Evolutionary conservation across 2,888 invertebrate genomes (phyloP).

Genomic region (Philereme vetulata): DNA sequence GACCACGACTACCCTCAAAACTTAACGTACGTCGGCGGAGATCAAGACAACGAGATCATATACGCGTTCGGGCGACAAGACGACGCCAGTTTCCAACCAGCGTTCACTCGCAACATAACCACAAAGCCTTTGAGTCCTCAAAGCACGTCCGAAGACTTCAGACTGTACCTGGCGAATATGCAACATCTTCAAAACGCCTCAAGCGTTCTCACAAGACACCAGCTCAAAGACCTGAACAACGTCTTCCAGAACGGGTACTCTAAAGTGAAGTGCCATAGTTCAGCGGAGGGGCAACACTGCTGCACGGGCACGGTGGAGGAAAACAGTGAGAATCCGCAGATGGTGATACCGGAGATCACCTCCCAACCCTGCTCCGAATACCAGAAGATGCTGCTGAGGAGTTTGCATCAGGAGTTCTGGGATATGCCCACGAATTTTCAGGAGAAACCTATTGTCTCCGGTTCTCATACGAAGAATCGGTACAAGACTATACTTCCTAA

Average conservation of each 20-base stretch:
- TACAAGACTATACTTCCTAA: slow-evolving; percentile 96
- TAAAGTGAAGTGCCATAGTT: slow-evolving; percentile 66
- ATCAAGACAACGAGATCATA: slow-evolving; percentile 79
- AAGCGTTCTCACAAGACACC: slow-evolving; percentile 84
- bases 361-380: slow-evolving; percentile 83
- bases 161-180: slow-evolving; percentile 88
- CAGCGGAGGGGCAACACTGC: slow-evolving; percentile 62
- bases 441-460: slow-evolving; percentile 94
- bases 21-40: slow-evolving; percentile 74
- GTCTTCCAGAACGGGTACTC: slow-evolving; percentile 84
- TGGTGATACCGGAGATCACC: slow-evolving; percentile 63
- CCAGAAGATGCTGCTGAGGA: slow-evolving; percentile 85
- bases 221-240: slow-evolving; percentile 83
- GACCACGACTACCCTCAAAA: slow-evolving; percentile 70
- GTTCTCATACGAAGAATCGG: slow-evolving; percentile 94
- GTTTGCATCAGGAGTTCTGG: slow-evolving; percentile 94
- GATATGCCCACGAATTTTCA: slow-evolving; percentile 96
- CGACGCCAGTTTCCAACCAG: slow-evolving; percentile 61
- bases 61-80: slow-evolving; percentile 76
- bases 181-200: slow-evolving; percentile 89
- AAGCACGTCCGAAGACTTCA: slow-evolving; percentile 87
- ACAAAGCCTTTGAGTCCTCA: slow-evolving; percentile 87
- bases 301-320: slow-evolving; percentile 66
- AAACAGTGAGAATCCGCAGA: slow-evolving; percentile 65
- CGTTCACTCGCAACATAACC: slow-evolving; percentile 82